Evolutionary conservation across 2,797 vertebrate genomes (phyloP).

Genomic region (Siniperca scherzeri): DNA sequence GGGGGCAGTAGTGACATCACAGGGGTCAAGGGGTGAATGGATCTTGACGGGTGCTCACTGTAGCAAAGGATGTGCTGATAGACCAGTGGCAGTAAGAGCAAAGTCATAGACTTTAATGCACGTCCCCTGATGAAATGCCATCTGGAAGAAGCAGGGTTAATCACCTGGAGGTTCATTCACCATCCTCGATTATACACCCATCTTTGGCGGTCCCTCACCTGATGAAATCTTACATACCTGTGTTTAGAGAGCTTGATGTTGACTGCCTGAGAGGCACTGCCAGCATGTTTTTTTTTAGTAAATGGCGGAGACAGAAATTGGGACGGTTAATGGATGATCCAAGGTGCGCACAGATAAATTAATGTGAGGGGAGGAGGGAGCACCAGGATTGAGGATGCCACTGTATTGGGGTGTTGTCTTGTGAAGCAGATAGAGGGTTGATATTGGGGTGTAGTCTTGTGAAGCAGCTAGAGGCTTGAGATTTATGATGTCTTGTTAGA

Average conservation of each 20-base stretch:
- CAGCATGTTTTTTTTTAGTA: slow-evolving; percentile 41
- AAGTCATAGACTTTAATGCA: slow-evolving; percentile 61
- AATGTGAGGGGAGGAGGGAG: slow-evolving; percentile 52
- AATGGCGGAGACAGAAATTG: slow-evolving; percentile 50
- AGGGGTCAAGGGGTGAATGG: slow-evolving; percentile 39
- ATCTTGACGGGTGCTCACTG: slow-evolving; percentile 34
- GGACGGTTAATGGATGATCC: slow-evolving; percentile 63
- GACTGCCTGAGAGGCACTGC: slow-evolving; percentile 36
- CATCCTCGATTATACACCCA: slow-evolving; percentile 46
- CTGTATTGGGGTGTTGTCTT: slow-evolving; percentile 54
- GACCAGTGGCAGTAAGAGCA: slow-evolving; percentile 47
- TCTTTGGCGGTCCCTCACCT: slow-evolving; percentile 45
- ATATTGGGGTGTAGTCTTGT: slow-evolving; percentile 54
- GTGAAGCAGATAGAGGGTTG: slow-evolving; percentile 39
- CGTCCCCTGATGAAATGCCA: slow-evolving; percentile 69
- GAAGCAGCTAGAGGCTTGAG: slow-evolving; percentile 46
- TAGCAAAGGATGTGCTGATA: slow-evolving; percentile 28
- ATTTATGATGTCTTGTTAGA: slow-evolving; percentile 73
- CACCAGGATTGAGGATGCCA: slow-evolving; percentile 44
- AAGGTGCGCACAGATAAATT: slow-evolving; percentile 56
- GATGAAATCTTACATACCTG: slow-evolving; percentile 42
- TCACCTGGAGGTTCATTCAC: slow-evolving; percentile 54
- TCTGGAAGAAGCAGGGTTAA: slow-evolving; percentile 72
- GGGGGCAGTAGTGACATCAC: slow-evolving; percentile 63
- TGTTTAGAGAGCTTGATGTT: slow-evolving; percentile 33